Evolutionary conservation across 2,888 invertebrate species (phyloP).

Genomic region (Leucoptera coffeella): DNA sequence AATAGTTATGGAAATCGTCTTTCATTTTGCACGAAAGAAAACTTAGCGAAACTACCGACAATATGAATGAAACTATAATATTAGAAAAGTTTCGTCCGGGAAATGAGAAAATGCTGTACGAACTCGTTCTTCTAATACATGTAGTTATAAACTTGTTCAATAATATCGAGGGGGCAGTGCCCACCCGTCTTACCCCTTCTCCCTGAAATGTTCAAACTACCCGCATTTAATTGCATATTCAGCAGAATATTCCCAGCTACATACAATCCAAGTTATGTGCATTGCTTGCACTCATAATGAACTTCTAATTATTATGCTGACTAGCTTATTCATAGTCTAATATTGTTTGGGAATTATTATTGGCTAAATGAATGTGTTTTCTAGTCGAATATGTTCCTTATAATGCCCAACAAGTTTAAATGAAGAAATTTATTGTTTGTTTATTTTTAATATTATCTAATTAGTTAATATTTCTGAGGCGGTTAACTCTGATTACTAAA

Average conservation of each 20-base stretch:
- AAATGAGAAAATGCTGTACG: constrained; percentile 52
- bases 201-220: constrained; percentile 14
- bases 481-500: no score
- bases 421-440: no score
- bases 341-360: no score
- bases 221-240: constrained; percentile 39
- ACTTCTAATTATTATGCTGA: no score
- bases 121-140: constrained; percentile 48
- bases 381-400: no score
- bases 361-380: no score
- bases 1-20: constrained; percentile 54
- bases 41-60: constrained; percentile 48
- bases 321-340: no score
- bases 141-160: constrained; percentile 53
- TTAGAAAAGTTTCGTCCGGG: constrained; percentile 52
- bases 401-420: no score
- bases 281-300: no score
- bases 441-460: no score
- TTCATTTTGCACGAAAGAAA: constrained; percentile 52
- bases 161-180: constrained; percentile 36
- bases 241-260: constrained; percentile 32
- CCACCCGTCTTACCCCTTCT: constrained; percentile 16
- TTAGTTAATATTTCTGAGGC: no score
- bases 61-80: constrained; percentile 55
- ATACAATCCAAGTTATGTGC: no score